These are phyloP conservation scores for Sebastes minor DNA, from an alignment of 2,797 vertebrate genomes.

Conservation along the genomic window DNA sequence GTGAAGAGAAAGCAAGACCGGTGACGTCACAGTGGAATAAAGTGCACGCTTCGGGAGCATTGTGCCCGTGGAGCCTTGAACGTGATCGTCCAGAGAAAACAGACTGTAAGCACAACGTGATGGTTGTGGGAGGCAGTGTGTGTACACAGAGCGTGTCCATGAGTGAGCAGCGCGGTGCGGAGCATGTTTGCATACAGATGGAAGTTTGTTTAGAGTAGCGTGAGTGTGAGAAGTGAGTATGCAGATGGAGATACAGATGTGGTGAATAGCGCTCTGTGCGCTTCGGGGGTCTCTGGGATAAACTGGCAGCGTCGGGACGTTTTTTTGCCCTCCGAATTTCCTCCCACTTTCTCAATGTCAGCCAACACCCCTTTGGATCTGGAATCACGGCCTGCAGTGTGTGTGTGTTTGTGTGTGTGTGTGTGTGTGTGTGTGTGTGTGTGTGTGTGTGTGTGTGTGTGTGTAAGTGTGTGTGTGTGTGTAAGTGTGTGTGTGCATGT, in stretches of 20 bases:
- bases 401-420: background rate
- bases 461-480: background rate
- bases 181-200: slow-evolving; percentile 61
- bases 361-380: slow-evolving; percentile 27
- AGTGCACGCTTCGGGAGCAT: slow-evolving; percentile 16
- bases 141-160: slow-evolving; percentile 38
- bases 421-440: background rate
- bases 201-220: slow-evolving; percentile 71
- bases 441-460: too few relatives aligned
- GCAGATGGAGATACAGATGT: slow-evolving; percentile 72
- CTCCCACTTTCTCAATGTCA: slow-evolving; percentile 36
- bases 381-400: background rate
- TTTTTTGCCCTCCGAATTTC: slow-evolving; percentile 25
- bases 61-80: slow-evolving; percentile 3
- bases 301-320: slow-evolving; percentile 24
- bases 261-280: slow-evolving; percentile 61
- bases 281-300: slow-evolving; percentile 38
- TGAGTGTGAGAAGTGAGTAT: slow-evolving; percentile 57
- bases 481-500: background rate
- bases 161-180: slow-evolving; percentile 12
- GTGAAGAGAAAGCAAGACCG: slow-evolving; percentile 6
- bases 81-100: slow-evolving; percentile 37
- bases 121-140: slow-evolving; percentile 38
- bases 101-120: slow-evolving; percentile 46
- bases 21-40: slow-evolving; percentile 39